These are phyloP conservation scores for Sturnira hondurensis DNA, from an alignment of 2,113 vertebrate genomes.

Conservation along the genomic window DNA sequence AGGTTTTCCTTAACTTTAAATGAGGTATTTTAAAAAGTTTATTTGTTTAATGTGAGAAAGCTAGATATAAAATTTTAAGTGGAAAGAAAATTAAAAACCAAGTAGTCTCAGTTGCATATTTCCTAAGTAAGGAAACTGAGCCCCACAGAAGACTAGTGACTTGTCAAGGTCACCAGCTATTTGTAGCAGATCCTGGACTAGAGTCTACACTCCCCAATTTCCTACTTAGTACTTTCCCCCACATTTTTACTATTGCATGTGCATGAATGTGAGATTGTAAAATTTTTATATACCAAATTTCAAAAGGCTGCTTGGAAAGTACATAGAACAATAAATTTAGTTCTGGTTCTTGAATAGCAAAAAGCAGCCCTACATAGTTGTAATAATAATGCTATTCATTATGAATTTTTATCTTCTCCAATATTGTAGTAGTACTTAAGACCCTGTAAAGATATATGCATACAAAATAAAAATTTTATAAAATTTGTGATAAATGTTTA, in stretches of 20 bases:
- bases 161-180: neutral
- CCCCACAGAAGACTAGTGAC: neutral
- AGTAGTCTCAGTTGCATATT: neutral
- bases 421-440: neutral
- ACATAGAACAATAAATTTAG: neutral
- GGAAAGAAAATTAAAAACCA: neutral
- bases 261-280: neutral
- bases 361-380: neutral
- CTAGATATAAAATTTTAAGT: neutral
- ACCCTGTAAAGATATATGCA: neutral
- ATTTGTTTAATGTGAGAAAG: neutral
- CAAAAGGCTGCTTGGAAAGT: neutral
- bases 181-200: neutral
- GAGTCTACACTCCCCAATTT: neutral
- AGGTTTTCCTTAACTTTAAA: neutral
- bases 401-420: neutral
- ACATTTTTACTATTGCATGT: neutral
- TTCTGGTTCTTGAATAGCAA: neutral
- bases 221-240: neutral
- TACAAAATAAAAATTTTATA: neutral
- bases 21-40: neutral
- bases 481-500: neutral
- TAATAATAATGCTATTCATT: neutral
- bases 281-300: neutral
- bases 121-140: neutral